Conservation (phyloP, 2,797 vertebrate genomes). For the Lycodopsis pacificus region DNA sequence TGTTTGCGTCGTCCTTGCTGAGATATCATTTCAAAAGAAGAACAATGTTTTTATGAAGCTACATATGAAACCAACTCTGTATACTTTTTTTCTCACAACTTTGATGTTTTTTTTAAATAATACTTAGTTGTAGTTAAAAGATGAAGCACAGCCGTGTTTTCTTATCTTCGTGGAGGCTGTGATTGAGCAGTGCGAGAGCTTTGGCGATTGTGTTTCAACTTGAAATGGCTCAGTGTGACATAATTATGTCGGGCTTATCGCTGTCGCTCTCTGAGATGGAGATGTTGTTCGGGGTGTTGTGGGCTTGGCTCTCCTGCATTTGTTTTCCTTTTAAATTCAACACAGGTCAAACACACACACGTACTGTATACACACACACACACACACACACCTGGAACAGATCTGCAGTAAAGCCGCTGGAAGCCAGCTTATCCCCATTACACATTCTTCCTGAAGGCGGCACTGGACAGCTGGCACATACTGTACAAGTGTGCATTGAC, state of each 20-base stretch:
- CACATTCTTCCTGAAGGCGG: conserved; percentile 75
- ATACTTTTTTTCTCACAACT: background rate
- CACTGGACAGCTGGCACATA: conserved; percentile 73
- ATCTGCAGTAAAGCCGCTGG: conserved; percentile 66
- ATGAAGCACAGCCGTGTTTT: conserved; percentile 42
- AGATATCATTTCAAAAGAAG: background rate
- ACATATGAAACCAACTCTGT: background rate
- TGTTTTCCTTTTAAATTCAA: conserved; percentile 39
- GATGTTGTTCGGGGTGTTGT: conserved; percentile 53
- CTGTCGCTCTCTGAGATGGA: conserved; percentile 63
- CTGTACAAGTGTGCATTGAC: conserved; percentile 44
- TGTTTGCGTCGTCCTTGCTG: conserved; percentile 4
- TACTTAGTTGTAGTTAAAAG: conserved; percentile 32
- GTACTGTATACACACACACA: conserved; percentile 39
- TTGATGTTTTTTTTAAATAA: conserved; percentile 17
- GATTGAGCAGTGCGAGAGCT: conserved; percentile 59
- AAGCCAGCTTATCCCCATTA: conserved; percentile 79
- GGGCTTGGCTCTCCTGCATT: conserved; percentile 41
- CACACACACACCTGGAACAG: conserved; percentile 71
- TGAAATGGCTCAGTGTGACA: conserved; percentile 65
- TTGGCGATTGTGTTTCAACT: conserved; percentile 63
- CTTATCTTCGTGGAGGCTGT: conserved; percentile 38
- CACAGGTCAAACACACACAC: conserved; percentile 45
- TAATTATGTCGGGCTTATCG: conserved; percentile 68
- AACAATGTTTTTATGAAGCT: background rate